A percentile compares a stretch with the other conserved stretches of the same genome.
These are phyloP conservation scores for Podotricha telesiphe DNA, from an alignment of 2,888 invertebrate genomes.

Conservation along the genomic window DNA sequence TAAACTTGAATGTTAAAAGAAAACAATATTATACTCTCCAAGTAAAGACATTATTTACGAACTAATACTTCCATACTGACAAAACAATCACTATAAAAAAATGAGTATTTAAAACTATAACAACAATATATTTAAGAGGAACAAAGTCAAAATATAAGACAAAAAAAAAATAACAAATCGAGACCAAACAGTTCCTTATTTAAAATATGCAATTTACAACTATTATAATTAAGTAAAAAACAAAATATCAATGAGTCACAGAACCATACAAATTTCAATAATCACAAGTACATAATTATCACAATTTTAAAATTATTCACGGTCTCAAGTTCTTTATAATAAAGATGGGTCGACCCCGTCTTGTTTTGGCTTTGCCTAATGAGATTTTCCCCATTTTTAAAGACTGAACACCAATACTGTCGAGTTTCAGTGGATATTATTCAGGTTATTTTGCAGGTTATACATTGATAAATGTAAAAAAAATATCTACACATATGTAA, in stretches of 20 bases:
- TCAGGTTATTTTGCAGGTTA: too few species aligned
- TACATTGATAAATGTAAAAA: too few species aligned
- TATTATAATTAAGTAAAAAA: slow-evolving; percentile 19
- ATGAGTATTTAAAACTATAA: slow-evolving; percentile 31
- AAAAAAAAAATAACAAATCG: slow-evolving; percentile 4
- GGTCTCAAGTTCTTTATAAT: slow-evolving; percentile 1
- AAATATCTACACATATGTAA: too few species aligned
- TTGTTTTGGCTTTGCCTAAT: slow-evolving; percentile 14
- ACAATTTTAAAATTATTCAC: slow-evolving; percentile 13
- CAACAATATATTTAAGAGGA: slow-evolving; percentile 8
- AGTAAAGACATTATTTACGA: slow-evolving; percentile 15
- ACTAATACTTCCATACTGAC: not conserved
- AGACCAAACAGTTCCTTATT: not conserved
- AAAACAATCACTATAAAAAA: slow-evolving; percentile 25
- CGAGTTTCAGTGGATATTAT: not conserved
- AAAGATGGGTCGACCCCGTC: not conserved
- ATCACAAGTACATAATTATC: slow-evolving; percentile 18
- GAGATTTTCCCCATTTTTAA: not conserved
- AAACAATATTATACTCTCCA: slow-evolving; percentile 18
- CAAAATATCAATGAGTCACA: slow-evolving; percentile 20
- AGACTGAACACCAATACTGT: not conserved
- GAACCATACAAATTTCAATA: slow-evolving; percentile 12
- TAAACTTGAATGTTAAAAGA: slow-evolving; percentile 22
- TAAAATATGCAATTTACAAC: not conserved
- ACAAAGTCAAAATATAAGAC: slow-evolving; percentile 16